These are phyloP conservation scores for Pyralis farinalis DNA, from an alignment of 2,888 invertebrate species.

Conservation along the genomic window DNA sequence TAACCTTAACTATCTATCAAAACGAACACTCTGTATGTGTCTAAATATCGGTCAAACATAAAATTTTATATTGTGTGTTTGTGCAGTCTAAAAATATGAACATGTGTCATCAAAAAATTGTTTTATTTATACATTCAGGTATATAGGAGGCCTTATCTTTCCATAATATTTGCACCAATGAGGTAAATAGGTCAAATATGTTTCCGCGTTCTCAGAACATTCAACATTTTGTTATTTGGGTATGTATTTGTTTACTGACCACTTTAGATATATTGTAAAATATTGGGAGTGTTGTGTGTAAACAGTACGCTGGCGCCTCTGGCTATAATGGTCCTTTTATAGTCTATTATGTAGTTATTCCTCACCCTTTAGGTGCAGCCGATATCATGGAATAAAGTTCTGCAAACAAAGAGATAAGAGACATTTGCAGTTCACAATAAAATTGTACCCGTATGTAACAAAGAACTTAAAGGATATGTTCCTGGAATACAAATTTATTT, in stretches of 20 bases:
- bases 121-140: not conserved
- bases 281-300: constrained; percentile 2
- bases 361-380: constrained; percentile 1
- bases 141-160: not conserved
- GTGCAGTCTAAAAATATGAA: no score
- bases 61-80: no score
- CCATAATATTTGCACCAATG: constrained; percentile 1
- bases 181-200: constrained; percentile 4
- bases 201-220: constrained; percentile 4
- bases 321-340: constrained; percentile 5
- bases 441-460: constrained; percentile 33
- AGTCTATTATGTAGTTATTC: not conserved
- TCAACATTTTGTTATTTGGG: constrained; percentile 7
- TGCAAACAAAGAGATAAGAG: constrained; percentile 11
- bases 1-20: no score
- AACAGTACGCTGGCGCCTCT: constrained; percentile 6
- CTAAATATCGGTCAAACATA: no score
- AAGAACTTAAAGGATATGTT: constrained; percentile 47
- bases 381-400: constrained; percentile 2
- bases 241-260: constrained; percentile 9
- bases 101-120: no score
- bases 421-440: constrained; percentile 14
- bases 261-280: constrained; percentile 9
- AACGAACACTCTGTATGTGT: no score
- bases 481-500: constrained; percentile 52